Conservation (phyloP, 2,888 invertebrate genomes). For the Phortica okadai region DNA sequence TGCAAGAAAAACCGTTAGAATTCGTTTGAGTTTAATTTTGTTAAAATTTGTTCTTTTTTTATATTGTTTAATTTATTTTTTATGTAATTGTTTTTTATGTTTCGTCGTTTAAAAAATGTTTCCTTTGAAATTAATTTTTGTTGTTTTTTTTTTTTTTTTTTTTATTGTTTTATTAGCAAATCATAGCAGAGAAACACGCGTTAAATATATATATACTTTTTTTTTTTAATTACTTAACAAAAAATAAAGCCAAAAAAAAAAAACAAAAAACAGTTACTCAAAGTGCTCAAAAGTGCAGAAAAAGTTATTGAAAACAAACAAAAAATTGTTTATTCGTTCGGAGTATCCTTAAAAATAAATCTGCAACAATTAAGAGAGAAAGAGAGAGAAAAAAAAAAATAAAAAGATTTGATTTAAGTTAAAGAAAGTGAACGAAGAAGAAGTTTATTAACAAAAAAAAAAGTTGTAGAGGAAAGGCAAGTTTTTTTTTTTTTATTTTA, state of each 20-base stretch:
- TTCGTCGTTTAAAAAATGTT: conserved; percentile 4
- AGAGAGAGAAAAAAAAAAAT: conserved; percentile 26
- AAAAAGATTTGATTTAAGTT: conserved; percentile 22
- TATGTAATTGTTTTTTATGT: conserved; percentile 35
- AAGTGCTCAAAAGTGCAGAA: not conserved
- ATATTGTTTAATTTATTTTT: conserved; percentile 40
- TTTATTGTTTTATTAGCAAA: conserved; percentile 43
- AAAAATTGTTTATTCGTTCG: conserved; percentile 61
- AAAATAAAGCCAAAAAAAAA: conserved; percentile 19
- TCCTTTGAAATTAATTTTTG: too few species aligned
- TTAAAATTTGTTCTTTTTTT: conserved; percentile 47
- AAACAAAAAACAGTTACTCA: conserved; percentile 39
- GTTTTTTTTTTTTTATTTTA: not conserved
- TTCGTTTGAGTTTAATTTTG: conserved; percentile 34
- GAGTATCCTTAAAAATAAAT: conserved; percentile 66
- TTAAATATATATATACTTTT: too few species aligned
- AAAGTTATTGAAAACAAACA: conserved; percentile 27
- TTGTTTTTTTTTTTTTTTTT: conserved; percentile 2
- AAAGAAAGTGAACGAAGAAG: not conserved
- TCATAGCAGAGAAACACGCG: too few species aligned
- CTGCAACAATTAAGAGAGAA: conserved; percentile 50
- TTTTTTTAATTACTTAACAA: not conserved
- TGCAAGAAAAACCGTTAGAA: conserved; percentile 41
- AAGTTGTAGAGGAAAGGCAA: conserved; percentile 10
- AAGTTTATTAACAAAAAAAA: conserved; percentile 9